These are phyloP conservation scores for Enteromius argenteus DNA, from an alignment of 2,797 vertebrate genomes.

Conservation along the genomic window DNA sequence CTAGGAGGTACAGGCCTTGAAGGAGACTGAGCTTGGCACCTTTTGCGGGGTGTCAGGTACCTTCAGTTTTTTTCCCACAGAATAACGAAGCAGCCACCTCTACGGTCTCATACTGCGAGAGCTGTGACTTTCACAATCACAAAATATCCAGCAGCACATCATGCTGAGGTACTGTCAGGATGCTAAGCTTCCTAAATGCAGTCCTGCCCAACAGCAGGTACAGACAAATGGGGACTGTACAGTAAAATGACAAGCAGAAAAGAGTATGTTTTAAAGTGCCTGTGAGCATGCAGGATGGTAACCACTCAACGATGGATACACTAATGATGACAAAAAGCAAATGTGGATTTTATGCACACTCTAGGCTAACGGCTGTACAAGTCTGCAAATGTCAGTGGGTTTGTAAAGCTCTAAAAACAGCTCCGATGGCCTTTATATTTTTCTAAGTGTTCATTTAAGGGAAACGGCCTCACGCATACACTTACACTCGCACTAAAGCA, in stretches of 20 bases:
- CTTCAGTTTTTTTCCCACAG: conserved; percentile 11
- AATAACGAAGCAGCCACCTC: conserved; percentile 71
- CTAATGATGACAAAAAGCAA: conserved; percentile 60
- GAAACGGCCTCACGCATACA: not conserved
- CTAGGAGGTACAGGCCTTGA: conserved; percentile 65
- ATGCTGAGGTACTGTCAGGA: conserved; percentile 62
- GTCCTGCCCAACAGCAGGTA: conserved; percentile 51
- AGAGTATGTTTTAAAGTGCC: conserved; percentile 59
- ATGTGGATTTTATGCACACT: conserved; percentile 57
- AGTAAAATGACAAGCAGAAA: conserved; percentile 59
- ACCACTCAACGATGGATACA: conserved; percentile 59
- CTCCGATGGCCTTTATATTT: not conserved
- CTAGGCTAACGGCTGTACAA: conserved; percentile 18
- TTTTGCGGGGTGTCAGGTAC: conserved; percentile 31
- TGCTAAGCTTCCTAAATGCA: conserved; percentile 47
- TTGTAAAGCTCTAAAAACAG: conserved; percentile 33
- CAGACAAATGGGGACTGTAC: conserved; percentile 52
- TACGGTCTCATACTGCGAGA: conserved; percentile 58
- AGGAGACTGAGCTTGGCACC: conserved; percentile 40
- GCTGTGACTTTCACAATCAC: conserved; percentile 65
- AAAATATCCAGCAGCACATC: conserved; percentile 64
- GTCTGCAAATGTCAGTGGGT: conserved; percentile 25
- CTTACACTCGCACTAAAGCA: not conserved
- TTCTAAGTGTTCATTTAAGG: conserved; percentile 7
- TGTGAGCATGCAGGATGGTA: conserved; percentile 28